A percentile compares a stretch with the other conserved stretches of the same genome.
Evolutionary conservation across 2,113 vertebrate genomes (phyloP).

Genomic region (Petaurus breviceps): DNA sequence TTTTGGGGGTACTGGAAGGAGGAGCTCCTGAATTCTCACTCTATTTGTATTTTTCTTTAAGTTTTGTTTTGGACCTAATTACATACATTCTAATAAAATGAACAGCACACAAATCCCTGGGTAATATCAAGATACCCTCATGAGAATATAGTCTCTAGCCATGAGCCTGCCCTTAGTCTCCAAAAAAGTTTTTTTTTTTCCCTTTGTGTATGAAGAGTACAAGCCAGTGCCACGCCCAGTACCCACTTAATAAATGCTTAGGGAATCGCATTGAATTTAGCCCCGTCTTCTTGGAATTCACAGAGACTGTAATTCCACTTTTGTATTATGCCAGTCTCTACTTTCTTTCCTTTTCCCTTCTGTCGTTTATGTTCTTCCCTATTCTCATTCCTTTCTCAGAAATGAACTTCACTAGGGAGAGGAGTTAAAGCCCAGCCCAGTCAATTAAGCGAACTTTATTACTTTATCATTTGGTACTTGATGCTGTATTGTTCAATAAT

Average conservation of each 20-base stretch:
- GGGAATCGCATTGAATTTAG: not conserved
- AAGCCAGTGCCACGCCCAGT: not conserved
- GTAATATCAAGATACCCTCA: not conserved
- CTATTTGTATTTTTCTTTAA: slow-evolving; percentile 1
- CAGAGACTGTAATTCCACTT: not conserved
- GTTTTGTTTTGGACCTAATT: not conserved
- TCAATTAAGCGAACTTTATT: not conserved
- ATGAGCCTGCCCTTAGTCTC: not conserved
- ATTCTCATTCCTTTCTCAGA: not conserved
- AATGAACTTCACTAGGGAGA: not conserved
- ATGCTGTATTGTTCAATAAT: not conserved
- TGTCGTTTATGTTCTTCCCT: not conserved
- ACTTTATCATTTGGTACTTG: not conserved
- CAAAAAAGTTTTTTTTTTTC: not conserved
- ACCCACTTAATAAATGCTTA: not conserved
- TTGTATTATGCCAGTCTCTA: not conserved
- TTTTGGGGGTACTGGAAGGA: not conserved
- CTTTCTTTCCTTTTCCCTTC: not conserved
- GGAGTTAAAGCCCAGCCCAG: not conserved
- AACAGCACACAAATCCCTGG: not conserved
- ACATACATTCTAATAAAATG: not conserved
- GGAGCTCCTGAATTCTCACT: not conserved
- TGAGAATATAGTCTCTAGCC: not conserved
- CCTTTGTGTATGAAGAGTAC: not conserved
- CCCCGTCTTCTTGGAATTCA: not conserved